Evolutionary conservation across 2,888 invertebrate genomes (phyloP).

Genomic region (Lasioglossum vierecki): DNA sequence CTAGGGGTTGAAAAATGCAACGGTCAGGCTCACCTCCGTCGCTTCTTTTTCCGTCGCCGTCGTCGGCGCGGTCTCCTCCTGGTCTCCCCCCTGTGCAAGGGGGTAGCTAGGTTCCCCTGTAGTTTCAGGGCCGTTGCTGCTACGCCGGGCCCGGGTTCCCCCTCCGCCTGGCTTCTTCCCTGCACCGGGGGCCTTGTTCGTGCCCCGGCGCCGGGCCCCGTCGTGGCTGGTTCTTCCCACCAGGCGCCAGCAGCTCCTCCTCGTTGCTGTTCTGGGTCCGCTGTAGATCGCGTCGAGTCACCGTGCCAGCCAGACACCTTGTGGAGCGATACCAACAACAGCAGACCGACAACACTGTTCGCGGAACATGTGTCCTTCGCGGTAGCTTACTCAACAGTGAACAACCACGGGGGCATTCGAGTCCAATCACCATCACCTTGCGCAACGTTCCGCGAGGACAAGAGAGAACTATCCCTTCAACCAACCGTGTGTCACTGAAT

Average conservation of each 20-base stretch:
- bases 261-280: conserved; percentile 35
- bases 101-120: conserved; percentile 76
- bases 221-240: conserved; percentile 76
- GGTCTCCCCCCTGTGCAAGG: conserved; percentile 80
- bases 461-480: background rate
- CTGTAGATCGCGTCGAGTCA: conserved; percentile 73
- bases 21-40: conserved; percentile 79
- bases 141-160: conserved; percentile 70
- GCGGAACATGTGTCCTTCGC: conserved; percentile 72
- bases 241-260: conserved; percentile 48
- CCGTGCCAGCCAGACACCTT: conserved; percentile 68
- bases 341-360: conserved; percentile 62
- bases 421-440: conserved; percentile 79
- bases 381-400: conserved; percentile 59
- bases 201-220: conserved; percentile 83
- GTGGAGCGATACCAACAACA: conserved; percentile 42
- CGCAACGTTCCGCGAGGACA: conserved; percentile 4
- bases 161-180: conserved; percentile 74
- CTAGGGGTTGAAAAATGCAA: conserved; percentile 5
- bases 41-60: conserved; percentile 83
- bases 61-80: conserved; percentile 80
- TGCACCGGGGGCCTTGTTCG: conserved; percentile 83
- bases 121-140: conserved; percentile 83
- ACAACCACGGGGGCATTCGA: conserved; percentile 63
- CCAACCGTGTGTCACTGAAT: background rate